Evolutionary conservation across 2,797 vertebrate species (phyloP).

Genomic region (Anguilla anguilla): DNA sequence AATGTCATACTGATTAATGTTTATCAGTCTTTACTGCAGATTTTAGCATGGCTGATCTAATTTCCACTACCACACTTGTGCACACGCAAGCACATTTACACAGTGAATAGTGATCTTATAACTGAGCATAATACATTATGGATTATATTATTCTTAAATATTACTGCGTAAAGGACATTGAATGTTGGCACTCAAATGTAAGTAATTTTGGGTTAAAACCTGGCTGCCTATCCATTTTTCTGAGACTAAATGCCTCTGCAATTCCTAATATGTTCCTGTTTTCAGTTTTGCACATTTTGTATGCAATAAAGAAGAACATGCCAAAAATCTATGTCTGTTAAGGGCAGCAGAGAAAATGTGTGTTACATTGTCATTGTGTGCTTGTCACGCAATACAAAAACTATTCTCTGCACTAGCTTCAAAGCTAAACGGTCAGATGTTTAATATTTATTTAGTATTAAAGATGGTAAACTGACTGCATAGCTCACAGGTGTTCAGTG

Average conservation of each 20-base stretch:
- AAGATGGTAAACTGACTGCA: no score
- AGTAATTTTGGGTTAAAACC: background rate
- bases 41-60: background rate
- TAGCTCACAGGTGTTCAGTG: background rate
- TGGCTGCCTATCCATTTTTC: background rate
- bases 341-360: background rate
- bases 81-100: background rate
- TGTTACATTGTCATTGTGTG: background rate
- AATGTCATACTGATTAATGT: background rate
- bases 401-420: no score
- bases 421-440: no score
- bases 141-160: background rate
- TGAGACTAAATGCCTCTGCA: background rate
- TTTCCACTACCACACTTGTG: background rate
- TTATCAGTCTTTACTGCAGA: background rate
- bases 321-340: background rate
- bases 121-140: background rate
- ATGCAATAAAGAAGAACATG: background rate
- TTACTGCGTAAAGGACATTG: background rate
- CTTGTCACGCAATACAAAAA: background rate
- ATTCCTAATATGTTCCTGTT: background rate
- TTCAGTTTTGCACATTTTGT: background rate
- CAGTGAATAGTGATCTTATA: background rate
- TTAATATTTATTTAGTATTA: no score
- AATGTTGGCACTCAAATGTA: background rate